Evolutionary conservation across 2,113 vertebrate species (phyloP), one percentile per base, ranked within the genome.

Genomic region (Sclerurus mexicanus): DNA sequence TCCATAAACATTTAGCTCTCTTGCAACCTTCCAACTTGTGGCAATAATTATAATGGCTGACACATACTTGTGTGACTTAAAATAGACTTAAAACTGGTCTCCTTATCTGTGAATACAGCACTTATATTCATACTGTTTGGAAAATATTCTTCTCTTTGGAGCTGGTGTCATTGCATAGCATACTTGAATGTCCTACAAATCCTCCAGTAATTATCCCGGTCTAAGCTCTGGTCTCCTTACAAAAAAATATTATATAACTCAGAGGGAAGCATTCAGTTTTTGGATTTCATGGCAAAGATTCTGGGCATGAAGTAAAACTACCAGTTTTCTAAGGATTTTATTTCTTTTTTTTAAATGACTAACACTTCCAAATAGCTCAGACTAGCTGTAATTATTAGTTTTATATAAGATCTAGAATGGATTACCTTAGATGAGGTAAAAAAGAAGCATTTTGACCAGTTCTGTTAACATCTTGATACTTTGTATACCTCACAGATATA

Each of bases 1-100:
- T 97, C 88, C 89, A 93, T 97, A 95, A 98, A 96, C 74, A 89
- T 96, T 95, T 96, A 97, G 66, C 92, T 96, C 62, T 97, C 63
- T 93, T 90, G 53, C 67, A 96, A 82, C 87, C 73, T 97, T 96
- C 90, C 64, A 97, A 42, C 62, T 67, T 90, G 47, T 96, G 84
- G 53, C 85, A 97, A 96, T 97, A 96, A 96, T 96, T 97, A 93
- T 74, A 90, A 94, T 94, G 77, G 76, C 85, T 98, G 64, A 82
- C 24, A 74, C 28, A 11, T 75, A 91, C 47, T 89, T 86, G 18
- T 87, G 72, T 67, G 58, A 40, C 52, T 94, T 96, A 82, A 94
- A 97, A 95, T 47, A 60, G 22, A 97, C 95, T 97, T 97, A 95
- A 97, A 97, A 75, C 50, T 58, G 53, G 67, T 94, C 64, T 93